A percentile compares a stretch with the other conserved stretches of the same genome.
These are phyloP conservation scores for Neodiprion pinetum DNA, from an alignment of 1,140 invertebrate species.

Conservation along the genomic window DNA sequence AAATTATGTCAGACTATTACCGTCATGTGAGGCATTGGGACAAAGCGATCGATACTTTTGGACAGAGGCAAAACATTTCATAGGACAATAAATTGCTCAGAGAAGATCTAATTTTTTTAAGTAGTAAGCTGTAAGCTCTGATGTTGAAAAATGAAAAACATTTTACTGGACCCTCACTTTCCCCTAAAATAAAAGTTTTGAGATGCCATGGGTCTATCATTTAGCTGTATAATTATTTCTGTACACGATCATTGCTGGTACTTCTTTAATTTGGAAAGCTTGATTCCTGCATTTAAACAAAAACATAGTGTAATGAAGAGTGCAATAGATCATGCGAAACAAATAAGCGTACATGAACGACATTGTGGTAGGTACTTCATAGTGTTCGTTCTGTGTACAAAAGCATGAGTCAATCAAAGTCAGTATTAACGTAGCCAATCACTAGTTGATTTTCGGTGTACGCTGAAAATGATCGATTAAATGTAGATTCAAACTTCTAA, in stretches of 20 bases:
- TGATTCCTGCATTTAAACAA: not conserved
- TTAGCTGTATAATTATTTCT: too few relatives aligned
- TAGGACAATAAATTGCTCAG: slow-evolving; percentile 19
- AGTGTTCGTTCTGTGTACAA: not conserved
- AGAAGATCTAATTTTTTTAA: slow-evolving; percentile 34
- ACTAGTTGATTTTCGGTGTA: too few relatives aligned
- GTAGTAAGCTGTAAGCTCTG: slow-evolving; percentile 26
- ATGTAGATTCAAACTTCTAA: too few relatives aligned
- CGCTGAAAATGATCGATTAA: too few relatives aligned
- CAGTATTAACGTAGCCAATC: too few relatives aligned
- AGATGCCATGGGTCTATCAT: too few relatives aligned
- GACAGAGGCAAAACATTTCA: slow-evolving; percentile 9
- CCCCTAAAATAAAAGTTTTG: too few relatives aligned
- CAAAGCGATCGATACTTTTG: slow-evolving; percentile 19
- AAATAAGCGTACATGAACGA: not conserved
- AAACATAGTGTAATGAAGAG: not conserved
- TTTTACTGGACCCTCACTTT: too few relatives aligned
- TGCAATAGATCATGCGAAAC: not conserved
- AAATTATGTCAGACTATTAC: not conserved
- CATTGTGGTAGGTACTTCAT: not conserved
- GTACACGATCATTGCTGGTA: too few relatives aligned
- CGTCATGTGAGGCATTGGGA: slow-evolving; percentile 14
- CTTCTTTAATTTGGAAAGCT: too few relatives aligned
- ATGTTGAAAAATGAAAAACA: slow-evolving; percentile 18
- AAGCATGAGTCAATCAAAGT: not conserved